Base-by-base conservation (phyloP, 2,888 invertebrate genomes). In the Parnassius glacialis region DNA sequence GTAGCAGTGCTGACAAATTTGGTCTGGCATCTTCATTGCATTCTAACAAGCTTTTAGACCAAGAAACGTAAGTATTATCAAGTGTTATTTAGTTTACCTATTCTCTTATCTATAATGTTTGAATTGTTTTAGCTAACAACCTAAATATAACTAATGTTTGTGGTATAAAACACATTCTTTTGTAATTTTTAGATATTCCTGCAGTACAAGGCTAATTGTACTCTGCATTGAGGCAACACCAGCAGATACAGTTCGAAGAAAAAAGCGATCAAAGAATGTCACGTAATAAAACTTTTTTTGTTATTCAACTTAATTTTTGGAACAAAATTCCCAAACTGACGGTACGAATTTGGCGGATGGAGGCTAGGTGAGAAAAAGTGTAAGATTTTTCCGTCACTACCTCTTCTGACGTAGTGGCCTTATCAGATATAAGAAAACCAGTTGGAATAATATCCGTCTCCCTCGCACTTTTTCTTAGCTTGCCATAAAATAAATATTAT, bases 161-260 rank as follows among this genome's bases (percentile, higher is more conserved):
- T 34, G 7, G 10, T 53, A 59, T 52, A 13, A 61, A 48, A 57
- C 57, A 44, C 52, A 53, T 60, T 56, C 57, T 57, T 20, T 53
- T 61, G 66, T 63, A 70, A 71, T 65, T 75, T 74, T 67, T 75
- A 94, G 95, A 68, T 95, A 94, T 80, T 93, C 96, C 53, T 99
- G 99, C 92, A 96, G 96, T 89, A 96, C 96, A 84, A 94, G 94
- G 80, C 94, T 98, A 79, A 95, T 97, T 76, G 94, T 98, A 64
- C 93, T 99, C 52, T 99, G 99, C 86, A 95, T 98, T 72, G 98
- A 98, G 92, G 96, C 96, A 47, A 94, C 95, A 57, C 93, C 94
- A 52, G 92, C 92, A 67, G 92, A 93, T 70, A 91, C 93, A 67
- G 93, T 92, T 66, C 85, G 90, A 80, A 92, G 90, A 93, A 93